Evolutionary conservation across 2,113 vertebrate genomes (phyloP).

Genomic region (Lichenostomus cassidix): DNA sequence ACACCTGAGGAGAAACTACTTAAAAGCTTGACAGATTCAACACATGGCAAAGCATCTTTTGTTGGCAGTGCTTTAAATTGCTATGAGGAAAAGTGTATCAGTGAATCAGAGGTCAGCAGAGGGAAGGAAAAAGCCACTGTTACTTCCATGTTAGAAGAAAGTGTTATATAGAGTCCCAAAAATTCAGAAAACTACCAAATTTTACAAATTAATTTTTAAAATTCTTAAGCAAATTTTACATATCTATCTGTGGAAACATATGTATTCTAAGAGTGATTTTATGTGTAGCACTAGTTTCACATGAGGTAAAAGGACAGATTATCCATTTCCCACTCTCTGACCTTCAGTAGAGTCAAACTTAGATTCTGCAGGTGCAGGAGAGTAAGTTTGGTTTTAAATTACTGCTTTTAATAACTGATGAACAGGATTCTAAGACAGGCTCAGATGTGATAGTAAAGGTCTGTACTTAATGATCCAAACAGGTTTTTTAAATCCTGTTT

Average conservation of each 20-base stretch:
- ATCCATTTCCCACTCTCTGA: neutral
- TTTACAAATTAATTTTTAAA: neutral
- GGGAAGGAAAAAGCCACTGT: neutral
- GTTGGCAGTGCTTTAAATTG: slow-evolving; percentile 59
- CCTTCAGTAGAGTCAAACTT: neutral
- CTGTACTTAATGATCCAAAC: neutral
- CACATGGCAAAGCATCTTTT: slow-evolving; percentile 42
- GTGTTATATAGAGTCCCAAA: neutral
- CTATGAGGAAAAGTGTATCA: neutral
- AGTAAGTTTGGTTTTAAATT: neutral
- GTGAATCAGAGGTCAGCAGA: slow-evolving; percentile 20
- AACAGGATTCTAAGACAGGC: neutral
- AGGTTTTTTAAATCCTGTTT: neutral
- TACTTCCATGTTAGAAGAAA: neutral
- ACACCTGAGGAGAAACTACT: slow-evolving; percentile 69
- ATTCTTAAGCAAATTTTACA: neutral
- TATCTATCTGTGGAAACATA: neutral
- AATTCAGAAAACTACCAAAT: neutral
- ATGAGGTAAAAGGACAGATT: neutral
- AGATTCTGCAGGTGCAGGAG: neutral
- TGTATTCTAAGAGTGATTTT: neutral
- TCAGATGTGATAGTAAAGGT: neutral
- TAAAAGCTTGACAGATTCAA: slow-evolving; percentile 67
- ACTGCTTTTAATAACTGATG: neutral
- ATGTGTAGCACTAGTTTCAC: neutral